Conservation (phyloP, 2,797 vertebrate genomes). For the Rhinatrema bivittatum region DNA sequence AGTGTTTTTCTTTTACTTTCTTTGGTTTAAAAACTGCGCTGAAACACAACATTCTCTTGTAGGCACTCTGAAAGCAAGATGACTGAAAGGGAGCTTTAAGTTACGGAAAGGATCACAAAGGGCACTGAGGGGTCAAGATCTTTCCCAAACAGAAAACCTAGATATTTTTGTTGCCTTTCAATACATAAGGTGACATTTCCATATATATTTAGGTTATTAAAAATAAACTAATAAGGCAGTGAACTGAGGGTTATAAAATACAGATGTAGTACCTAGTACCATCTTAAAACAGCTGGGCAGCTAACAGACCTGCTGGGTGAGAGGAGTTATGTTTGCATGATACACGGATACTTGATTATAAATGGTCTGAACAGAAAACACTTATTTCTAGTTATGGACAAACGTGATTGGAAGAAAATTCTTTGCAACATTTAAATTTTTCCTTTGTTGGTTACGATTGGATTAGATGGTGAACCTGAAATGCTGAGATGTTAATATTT, state of each 20-base stretch:
- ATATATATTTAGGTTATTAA: constrained; percentile 21
- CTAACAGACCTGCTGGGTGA: constrained; percentile 47
- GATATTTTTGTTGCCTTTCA: too few species aligned
- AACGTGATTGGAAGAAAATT: constrained; percentile 48
- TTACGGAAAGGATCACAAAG: constrained; percentile 20
- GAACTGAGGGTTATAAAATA: too few species aligned
- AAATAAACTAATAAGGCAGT: too few species aligned
- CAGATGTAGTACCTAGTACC: constrained; percentile 46
- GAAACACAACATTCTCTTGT: constrained; percentile 36
- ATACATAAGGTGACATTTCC: constrained; percentile 26
- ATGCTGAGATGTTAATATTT: constrained; percentile 66
- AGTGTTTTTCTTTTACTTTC: constrained; percentile 59
- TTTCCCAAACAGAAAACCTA: constrained; percentile 30
- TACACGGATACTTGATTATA: constrained; percentile 38
- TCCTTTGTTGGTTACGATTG: constrained; percentile 59
- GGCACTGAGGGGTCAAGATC: constrained; percentile 15
- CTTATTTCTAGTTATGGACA: constrained; percentile 44
- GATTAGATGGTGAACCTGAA: constrained; percentile 53
- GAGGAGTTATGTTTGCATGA: too few species aligned
- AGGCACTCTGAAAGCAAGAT: constrained; percentile 30
- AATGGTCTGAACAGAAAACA: constrained; percentile 25
- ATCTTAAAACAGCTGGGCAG: constrained; percentile 40
- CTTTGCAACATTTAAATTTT: constrained; percentile 47
- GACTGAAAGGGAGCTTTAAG: constrained; percentile 26
- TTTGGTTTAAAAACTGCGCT: constrained; percentile 39